Evolutionary conservation across 2,797 vertebrate species (phyloP), one percentile per base, ranked within the genome.

Genomic region (Aplochiton taeniatus): DNA sequence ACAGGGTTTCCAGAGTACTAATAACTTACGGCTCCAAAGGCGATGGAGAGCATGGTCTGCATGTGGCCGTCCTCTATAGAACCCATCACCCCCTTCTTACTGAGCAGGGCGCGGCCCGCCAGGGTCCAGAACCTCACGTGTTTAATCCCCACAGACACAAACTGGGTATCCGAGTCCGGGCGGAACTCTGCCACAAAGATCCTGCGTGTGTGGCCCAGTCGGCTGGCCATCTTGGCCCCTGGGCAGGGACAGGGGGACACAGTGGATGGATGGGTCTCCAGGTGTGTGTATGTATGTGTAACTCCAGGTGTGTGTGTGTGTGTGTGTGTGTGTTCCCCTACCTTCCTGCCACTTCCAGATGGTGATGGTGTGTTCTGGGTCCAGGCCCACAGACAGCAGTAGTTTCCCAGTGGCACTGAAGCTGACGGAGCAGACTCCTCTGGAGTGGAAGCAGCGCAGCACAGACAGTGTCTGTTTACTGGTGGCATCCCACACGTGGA

Each of bases 291-390:
- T 31, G 31, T 31, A 6, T 31, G 31, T 31, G 31, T 31, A 6
- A 31, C 31, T 31, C 3, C 6, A 31, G 2, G 31, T 31, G 31
- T 31, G 31, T 31, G 31, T 31, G 31, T 31, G 31, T 31, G 31
- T 31, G 31, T 44, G 56, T 58, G 56, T 58, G 41, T 44, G 41
- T 58, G 56, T 58, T 9, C 1, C 46, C 19, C 20, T 91, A 98
- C 98, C 98, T 96, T 99, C 98, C 80, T 98, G 98, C 98, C 98
- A 99, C 76, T 96, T 98, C 98, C 98, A 99, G 86, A 99, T 95
- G 87, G 96, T 97, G 70, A 99, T 61, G 2, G 96, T 99, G 59
- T 98, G 97, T 50, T 98, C 95, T 0, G 93, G 89, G 85, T 99
- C 97, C 76, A 99, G 91, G 62, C 98, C 98, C 66, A 96, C 90